phyloP scores from a whole-genome alignment of 64 coral and sea anemone genomes.

The Porites lutea region DNA sequence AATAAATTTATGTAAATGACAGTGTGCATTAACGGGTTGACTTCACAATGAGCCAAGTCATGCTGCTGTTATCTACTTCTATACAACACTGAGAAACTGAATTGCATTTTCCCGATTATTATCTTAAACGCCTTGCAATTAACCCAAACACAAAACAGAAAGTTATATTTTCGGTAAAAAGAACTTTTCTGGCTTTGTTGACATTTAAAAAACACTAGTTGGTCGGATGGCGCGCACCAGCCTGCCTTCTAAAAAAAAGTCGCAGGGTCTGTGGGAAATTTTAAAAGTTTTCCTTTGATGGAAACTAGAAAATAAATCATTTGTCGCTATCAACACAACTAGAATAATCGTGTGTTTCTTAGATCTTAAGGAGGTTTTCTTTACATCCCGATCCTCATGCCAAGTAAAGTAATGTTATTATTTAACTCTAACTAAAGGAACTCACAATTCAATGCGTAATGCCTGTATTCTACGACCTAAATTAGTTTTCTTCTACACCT shows the following conservation, averaged over 20 bases:
- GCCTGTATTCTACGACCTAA: background rate
- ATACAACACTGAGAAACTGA: background rate
- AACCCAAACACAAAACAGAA: background rate
- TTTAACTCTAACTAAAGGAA: conserved; percentile 1
- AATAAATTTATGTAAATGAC: conserved; percentile 63
- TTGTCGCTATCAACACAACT: background rate
- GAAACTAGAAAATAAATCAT: background rate
- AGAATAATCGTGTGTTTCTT: background rate
- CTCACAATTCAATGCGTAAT: background rate
- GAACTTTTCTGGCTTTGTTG: background rate
- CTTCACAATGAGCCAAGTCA: conserved; percentile 31
- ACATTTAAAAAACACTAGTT: background rate
- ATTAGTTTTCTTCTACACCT: background rate
- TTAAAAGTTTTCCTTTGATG: background rate
- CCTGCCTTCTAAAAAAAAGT: too few species aligned
- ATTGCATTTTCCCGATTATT: conserved; percentile 37
- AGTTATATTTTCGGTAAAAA: background rate
- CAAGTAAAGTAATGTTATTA: background rate
- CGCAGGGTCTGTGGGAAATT: too few species aligned
- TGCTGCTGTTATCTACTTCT: background rate
- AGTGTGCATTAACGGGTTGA: conserved; percentile 21
- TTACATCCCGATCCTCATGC: background rate
- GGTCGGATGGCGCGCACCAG: too few species aligned
- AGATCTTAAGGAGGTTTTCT: background rate
- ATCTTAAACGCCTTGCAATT: conserved; percentile 4